phyloP scores from a whole-genome alignment of 2,113 vertebrate species.

The Caranx ignobilis region DNA sequence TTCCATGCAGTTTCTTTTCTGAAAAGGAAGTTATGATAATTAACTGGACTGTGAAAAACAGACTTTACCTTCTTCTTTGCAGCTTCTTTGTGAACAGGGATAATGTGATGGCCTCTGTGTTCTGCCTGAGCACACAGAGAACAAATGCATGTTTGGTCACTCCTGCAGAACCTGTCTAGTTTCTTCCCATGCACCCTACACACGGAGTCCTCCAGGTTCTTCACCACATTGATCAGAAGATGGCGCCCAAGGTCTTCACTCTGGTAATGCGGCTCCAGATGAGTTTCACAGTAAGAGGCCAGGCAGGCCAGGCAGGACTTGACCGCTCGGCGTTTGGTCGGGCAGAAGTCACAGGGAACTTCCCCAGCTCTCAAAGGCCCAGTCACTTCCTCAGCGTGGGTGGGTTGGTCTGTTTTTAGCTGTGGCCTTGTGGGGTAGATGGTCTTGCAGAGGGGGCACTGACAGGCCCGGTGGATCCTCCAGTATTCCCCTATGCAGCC shows the following conservation, averaged over 20 bases:
- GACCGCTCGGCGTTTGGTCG: slow-evolving; percentile 53
- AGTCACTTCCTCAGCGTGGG: neutral
- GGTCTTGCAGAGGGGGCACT: slow-evolving; percentile 81
- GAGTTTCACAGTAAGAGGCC: slow-evolving; percentile 82
- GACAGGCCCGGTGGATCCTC: slow-evolving; percentile 63
- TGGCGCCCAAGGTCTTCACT: slow-evolving; percentile 85
- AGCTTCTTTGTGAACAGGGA: slow-evolving; percentile 49
- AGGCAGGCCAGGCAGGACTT: slow-evolving; percentile 83
- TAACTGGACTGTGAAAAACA: too few species aligned
- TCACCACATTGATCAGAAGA: slow-evolving; percentile 88
- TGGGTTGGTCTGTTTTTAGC: slow-evolving; percentile 22
- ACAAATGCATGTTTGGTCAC: slow-evolving; percentile 80
- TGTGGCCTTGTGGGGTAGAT: slow-evolving; percentile 47
- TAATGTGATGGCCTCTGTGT: slow-evolving; percentile 80
- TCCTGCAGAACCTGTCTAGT: slow-evolving; percentile 72
- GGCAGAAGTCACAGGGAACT: slow-evolving; percentile 84
- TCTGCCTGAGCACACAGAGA: slow-evolving; percentile 71
- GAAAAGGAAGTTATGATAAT: too few species aligned
- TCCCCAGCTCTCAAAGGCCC: slow-evolving; percentile 61
- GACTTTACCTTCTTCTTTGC: slow-evolving; percentile 59
- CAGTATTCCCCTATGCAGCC: slow-evolving; percentile 80
- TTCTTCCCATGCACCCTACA: slow-evolving; percentile 76
- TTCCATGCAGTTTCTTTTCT: neutral
- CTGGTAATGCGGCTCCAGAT: slow-evolving; percentile 76
- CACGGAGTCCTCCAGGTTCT: slow-evolving; percentile 69